Base-by-base conservation (phyloP, 1,140 invertebrate genomes). In the Lutraria rhynchaena region DNA sequence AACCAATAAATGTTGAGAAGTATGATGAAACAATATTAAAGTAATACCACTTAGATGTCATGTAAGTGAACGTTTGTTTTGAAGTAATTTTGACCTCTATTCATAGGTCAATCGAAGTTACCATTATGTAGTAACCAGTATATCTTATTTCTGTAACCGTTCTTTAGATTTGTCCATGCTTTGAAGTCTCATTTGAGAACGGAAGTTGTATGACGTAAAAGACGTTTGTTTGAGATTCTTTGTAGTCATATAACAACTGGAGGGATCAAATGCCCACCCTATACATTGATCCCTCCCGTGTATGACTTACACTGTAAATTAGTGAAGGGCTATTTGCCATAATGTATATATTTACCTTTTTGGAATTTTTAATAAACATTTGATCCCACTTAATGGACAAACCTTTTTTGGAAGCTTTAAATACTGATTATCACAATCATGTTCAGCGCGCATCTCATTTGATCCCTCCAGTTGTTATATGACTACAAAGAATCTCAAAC, bases 361-460 rank as follows among this genome's bases (percentile, higher is more conserved):
- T 37, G 24, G 31, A 29, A 15, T 31, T 2, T 7, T 31, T 3
- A 24, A 27, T 13, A 19, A 3, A 53, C 27, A 51, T 27, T 22
- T 53, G 22, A 13, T 24, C 19, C 1, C 1, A 2, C 3, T 51
- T 29, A n/a, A 29, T 3, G 24, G 27, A 27, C 19, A 33, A 17
- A 49, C 1, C 1, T 44, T 58, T 58, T 55, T 55, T 17, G 19
- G 51, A 55, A 57, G 69, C 69, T 35, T 58, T 58, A 1, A 75
- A 46, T 61, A 76, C 73, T 76, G 73, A 76, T 31, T 41, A 49
- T 53, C 46, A 27, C 41, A n/a, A 9, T 49, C 46, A 60, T 35
- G 71, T 53, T 58, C 31, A 74, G 17, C 46, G 71, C 55, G 46
- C 71, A 74, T 74, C 71, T 74, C 71, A 74, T 74, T 58, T 74